Conservation (phyloP, 2,797 vertebrate species). For the Astyanax mexicanus region DNA sequence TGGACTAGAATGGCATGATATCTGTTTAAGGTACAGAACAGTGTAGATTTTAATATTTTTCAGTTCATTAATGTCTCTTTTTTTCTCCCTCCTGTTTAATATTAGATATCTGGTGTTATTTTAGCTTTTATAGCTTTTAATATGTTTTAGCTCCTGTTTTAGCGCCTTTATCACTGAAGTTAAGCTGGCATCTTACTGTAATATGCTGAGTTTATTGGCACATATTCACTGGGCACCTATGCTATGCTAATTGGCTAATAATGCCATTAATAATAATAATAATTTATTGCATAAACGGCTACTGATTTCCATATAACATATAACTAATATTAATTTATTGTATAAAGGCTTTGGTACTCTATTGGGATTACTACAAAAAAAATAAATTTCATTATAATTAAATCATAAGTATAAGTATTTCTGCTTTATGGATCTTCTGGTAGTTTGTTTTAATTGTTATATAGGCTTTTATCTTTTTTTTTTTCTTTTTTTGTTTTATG, state of each 20-base stretch:
- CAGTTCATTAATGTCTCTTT: slow-evolving; percentile 45
- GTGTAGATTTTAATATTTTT: slow-evolving; percentile 57
- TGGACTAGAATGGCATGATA: slow-evolving; percentile 75
- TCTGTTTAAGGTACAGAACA: slow-evolving; percentile 64
- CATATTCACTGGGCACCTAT: slow-evolving; percentile 14
- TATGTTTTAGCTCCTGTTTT: too few relatives aligned
- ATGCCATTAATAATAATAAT: not conserved
- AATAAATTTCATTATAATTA: too few relatives aligned
- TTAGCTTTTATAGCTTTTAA: slow-evolving; percentile 13
- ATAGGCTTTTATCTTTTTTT: slow-evolving; percentile 47
- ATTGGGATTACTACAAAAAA: not conserved
- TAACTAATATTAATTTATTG: slow-evolving; percentile 15
- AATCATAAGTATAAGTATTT: not conserved
- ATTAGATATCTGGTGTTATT: not conserved
- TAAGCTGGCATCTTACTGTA: not conserved
- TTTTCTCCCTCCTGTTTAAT: slow-evolving; percentile 66
- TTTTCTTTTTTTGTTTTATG: slow-evolving; percentile 71
- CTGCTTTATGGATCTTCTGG: slow-evolving; percentile 16
- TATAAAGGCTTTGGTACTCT: not conserved
- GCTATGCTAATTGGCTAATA: not conserved
- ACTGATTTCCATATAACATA: slow-evolving; percentile 22
- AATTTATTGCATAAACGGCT: slow-evolving; percentile 38
- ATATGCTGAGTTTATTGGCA: not conserved
- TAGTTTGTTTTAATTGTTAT: slow-evolving; percentile 24
- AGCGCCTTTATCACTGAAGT: slow-evolving; percentile 13